Evolutionary conservation across 2,113 vertebrate genomes (phyloP).

Genomic region (Sterrhoptilus dennistouni): DNA sequence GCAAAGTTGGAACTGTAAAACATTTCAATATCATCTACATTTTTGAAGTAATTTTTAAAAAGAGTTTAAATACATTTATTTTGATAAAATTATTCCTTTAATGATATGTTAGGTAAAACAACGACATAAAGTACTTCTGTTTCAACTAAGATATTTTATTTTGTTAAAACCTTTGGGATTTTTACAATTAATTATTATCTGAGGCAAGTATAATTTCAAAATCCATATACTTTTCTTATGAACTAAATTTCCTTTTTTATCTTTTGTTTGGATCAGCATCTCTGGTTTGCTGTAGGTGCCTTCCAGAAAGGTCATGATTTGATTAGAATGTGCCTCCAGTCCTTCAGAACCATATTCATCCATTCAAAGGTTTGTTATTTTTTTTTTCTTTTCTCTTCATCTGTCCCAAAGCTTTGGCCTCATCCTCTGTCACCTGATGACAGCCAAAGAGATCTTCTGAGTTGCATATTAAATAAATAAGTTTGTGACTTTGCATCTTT

Average conservation of each 20-base stretch:
- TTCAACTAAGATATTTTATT: neutral
- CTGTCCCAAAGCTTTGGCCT: neutral
- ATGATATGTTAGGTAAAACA: neutral
- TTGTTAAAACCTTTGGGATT: neutral
- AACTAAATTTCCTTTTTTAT: neutral
- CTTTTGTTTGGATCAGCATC: neutral
- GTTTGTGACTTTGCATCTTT: neutral
- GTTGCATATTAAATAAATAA: fast-evolving
- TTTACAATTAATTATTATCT: neutral
- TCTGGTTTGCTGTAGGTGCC: neutral
- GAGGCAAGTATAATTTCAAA: neutral
- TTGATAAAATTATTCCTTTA: neutral
- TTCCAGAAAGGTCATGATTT: neutral
- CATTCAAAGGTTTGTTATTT: neutral
- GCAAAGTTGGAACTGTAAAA: neutral
- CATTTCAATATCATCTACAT: neutral
- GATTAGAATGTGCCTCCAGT: neutral
- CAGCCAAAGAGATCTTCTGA: neutral
- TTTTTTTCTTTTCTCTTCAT: neutral
- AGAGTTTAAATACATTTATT: neutral
- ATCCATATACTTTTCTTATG: neutral
- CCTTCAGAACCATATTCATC: neutral
- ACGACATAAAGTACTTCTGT: neutral
- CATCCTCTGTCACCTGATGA: neutral
- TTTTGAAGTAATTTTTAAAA: neutral